Conservation (phyloP, 2,797 vertebrate genomes). For the Enteromius thamalakanensis region DNA sequence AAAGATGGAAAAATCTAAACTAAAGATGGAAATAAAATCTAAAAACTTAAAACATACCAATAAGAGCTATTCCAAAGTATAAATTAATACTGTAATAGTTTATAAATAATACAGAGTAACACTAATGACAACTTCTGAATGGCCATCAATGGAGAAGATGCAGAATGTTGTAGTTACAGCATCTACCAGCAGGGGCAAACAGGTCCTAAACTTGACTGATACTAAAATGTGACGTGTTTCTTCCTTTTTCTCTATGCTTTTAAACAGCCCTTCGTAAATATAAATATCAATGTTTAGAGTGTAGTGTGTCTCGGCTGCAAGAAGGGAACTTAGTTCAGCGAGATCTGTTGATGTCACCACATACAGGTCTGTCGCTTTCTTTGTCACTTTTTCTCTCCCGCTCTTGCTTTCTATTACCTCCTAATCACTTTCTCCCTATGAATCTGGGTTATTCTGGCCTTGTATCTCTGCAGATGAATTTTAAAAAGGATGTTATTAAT, state of each 20-base stretch:
- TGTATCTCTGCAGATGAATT: slow-evolving; percentile 74
- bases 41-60: not conserved
- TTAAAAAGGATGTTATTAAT: slow-evolving; percentile 80
- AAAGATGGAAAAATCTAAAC: not conserved
- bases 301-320: not conserved
- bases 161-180: not conserved
- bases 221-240: not conserved
- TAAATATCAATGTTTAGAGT: slow-evolving; percentile 5
- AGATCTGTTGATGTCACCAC: slow-evolving; percentile 1
- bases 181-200: slow-evolving; percentile 13
- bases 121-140: not conserved
- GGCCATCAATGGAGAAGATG: not conserved
- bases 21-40: not conserved
- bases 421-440: slow-evolving; percentile 1
- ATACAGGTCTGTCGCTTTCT: slow-evolving; percentile 9
- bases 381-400: slow-evolving; percentile 20
- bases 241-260: not conserved
- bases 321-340: slow-evolving; percentile 7
- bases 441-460: slow-evolving; percentile 77
- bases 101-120: not conserved
- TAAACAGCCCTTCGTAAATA: slow-evolving; percentile 15
- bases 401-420: slow-evolving; percentile 11
- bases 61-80: not conserved
- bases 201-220: not conserved
- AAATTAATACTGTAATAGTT: not conserved